Conservation (phyloP, 2,113 vertebrate species). For the Pycnonotus jocosus region DNA sequence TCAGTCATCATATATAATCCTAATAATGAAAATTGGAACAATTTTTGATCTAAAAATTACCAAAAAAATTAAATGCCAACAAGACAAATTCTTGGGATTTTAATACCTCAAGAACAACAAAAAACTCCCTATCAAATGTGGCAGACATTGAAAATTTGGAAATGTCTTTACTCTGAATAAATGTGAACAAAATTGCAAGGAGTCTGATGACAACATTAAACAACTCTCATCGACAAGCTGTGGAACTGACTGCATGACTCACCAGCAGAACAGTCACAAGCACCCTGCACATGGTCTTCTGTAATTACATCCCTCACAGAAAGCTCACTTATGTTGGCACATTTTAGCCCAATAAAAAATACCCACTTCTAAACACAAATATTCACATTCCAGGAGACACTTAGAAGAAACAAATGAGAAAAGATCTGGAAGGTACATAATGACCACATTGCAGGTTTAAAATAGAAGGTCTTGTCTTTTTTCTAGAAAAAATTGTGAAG, state of each 20-base stretch:
- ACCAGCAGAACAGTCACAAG: not conserved
- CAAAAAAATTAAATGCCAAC: not conserved
- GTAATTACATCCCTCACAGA: constrained; percentile 15
- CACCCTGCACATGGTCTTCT: not conserved
- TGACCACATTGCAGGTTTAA: not conserved
- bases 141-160: not conserved
- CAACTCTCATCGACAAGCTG: not conserved
- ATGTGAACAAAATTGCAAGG: not conserved
- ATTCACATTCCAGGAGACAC: not conserved
- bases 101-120: not conserved
- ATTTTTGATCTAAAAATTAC: not conserved
- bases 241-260: not conserved
- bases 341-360: not conserved
- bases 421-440: not conserved
- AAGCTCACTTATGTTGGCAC: not conserved
- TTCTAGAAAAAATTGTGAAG: not conserved
- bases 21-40: not conserved
- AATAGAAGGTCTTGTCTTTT: not conserved
- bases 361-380: not conserved
- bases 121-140: not conserved
- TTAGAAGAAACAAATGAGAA: not conserved
- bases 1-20: not conserved
- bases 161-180: not conserved
- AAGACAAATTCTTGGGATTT: not conserved
- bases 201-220: not conserved